Base-by-base conservation (phyloP, 2,888 invertebrate species). In the Onthophagus sagittarius region DNA sequence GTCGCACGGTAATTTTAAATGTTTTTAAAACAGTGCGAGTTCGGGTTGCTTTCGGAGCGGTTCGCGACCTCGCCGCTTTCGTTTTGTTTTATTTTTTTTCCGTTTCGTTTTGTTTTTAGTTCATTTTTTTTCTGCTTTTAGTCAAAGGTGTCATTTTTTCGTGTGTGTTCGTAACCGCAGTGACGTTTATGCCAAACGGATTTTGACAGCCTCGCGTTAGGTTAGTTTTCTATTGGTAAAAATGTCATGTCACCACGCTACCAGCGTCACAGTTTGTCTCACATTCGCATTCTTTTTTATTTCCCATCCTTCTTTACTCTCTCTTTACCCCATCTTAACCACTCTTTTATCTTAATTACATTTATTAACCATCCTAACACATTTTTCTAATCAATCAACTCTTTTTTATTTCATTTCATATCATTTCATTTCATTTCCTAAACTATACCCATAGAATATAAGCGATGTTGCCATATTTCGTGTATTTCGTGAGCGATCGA, bases 11-110 rank as follows among this genome's bases (percentile, higher is more conserved):
- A 71, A 74, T 74, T 74, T 74, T 72, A 69, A 69, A 74, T 74
- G 74, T 74, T 74, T 74, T 74, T 53, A 64, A 67, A 69, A 71
- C 73, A 77, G 78, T 77, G 75, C 75, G 75, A 76, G 74, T 76
- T 75, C 76, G 73, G 76, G 74, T 74, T 79, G 77, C 79, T 79
- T 76, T 78, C 72, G 69, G 74, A 76, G 75, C 74, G 73, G 78
- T 76, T 77, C 78, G 77, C 79, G 78, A 77, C 79, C 79, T 80
- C 78, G 39, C 79, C 80, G 79, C 77, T 81, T 82, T 80, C 77
- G 75, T 81, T 82, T 82, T 82, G 81, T 82, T 73, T 78, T 75
- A 77, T 80, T 80, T 79, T 80, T 81, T 79, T 77, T 82, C 81
- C 79, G 80, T 79, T 80, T 71, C 72, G 76, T 81, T 83, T 81